Percentiles rank a stretch among this genome's conserved stretches.
These are phyloP conservation scores for Chiridota heheva DNA, from an alignment of 35 echinoderm and acorn worm genomes.

Conservation along the genomic window DNA sequence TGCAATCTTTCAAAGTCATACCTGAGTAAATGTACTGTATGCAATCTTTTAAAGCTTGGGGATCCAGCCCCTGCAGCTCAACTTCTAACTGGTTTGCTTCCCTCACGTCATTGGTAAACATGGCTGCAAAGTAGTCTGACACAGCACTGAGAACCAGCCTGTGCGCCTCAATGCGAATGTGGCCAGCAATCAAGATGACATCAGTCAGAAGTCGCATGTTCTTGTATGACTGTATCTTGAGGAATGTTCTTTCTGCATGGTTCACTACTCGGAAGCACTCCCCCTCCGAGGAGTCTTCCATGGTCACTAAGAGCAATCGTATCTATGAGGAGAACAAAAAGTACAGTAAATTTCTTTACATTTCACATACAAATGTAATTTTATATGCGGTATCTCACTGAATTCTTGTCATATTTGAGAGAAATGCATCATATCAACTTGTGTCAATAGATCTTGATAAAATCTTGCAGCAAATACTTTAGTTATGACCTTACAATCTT, in stretches of 20 bases:
- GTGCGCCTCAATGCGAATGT: conserved; percentile 82
- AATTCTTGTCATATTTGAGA: too few relatives aligned
- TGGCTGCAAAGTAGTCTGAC: conserved; percentile 98
- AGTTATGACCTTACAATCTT: too few relatives aligned
- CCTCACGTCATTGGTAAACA: conserved; percentile 90
- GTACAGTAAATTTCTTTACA: too few relatives aligned
- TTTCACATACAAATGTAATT: too few relatives aligned
- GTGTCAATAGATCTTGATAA: too few relatives aligned
- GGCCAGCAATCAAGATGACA: conserved; percentile 73
- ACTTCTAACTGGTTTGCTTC: conserved; percentile 78
- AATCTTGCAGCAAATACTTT: too few relatives aligned
- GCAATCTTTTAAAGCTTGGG: conserved; percentile 76
- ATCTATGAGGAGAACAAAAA: too few relatives aligned
- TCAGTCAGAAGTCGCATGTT: conserved; percentile 74
- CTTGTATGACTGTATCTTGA: conserved; percentile 81
- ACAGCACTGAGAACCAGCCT: conserved; percentile 91
- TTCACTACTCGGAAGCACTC: conserved; percentile 85
- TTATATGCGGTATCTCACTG: too few relatives aligned
- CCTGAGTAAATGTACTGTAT: conserved; percentile 99
- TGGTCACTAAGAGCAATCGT: too few relatives aligned
- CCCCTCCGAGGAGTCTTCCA: conserved; percentile 61
- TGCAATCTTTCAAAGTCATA: too few relatives aligned
- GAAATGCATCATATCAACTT: too few relatives aligned
- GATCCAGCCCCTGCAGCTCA: conserved; percentile 69
- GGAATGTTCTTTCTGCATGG: conserved; percentile 86